A percentile compares a stretch with the other conserved stretches of the same genome.
Conservation (phyloP, 1,140 invertebrate species). For the Eupeodes corollae region DNA sequence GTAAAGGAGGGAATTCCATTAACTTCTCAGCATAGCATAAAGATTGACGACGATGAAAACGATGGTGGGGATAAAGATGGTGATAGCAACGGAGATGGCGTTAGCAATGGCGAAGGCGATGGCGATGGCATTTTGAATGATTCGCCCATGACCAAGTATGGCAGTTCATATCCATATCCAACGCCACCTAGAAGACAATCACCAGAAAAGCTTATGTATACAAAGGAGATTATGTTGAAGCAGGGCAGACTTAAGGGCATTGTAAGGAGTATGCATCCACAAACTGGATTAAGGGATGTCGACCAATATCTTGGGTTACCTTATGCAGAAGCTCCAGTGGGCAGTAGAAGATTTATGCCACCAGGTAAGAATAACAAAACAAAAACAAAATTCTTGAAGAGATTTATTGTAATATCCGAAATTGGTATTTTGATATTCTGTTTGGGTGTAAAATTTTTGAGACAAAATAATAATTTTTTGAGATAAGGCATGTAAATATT, state of each 20-base stretch:
- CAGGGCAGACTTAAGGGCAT: conserved; percentile 47
- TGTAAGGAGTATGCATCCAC: conserved; percentile 43
- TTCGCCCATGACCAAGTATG: not conserved
- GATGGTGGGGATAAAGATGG: not conserved
- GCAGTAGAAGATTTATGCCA: conserved; percentile 74
- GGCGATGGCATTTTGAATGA: not conserved
- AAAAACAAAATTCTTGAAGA: too few relatives aligned
- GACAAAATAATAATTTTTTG: too few relatives aligned
- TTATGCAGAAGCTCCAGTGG: conserved; percentile 82
- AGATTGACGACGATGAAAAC: not conserved
- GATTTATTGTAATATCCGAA: too few relatives aligned
- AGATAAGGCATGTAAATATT: too few relatives aligned
- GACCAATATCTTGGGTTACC: conserved; percentile 67
- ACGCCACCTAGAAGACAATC: conserved; percentile 32
- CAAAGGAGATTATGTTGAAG: conserved; percentile 42
- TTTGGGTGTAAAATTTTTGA: too few relatives aligned
- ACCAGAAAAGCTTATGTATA: conserved; percentile 33
- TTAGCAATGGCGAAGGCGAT: not conserved
- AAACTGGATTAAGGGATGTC: conserved; percentile 42
- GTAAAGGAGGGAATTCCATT: too few relatives aligned
- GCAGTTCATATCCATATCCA: not conserved
- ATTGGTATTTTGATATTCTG: too few relatives aligned
- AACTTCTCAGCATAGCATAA: not conserved
- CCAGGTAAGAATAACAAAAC: conserved; percentile 44
- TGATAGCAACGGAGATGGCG: not conserved